Base-by-base conservation (phyloP, 2,113 vertebrate species). In the Cranoglanis bouderius region DNA sequence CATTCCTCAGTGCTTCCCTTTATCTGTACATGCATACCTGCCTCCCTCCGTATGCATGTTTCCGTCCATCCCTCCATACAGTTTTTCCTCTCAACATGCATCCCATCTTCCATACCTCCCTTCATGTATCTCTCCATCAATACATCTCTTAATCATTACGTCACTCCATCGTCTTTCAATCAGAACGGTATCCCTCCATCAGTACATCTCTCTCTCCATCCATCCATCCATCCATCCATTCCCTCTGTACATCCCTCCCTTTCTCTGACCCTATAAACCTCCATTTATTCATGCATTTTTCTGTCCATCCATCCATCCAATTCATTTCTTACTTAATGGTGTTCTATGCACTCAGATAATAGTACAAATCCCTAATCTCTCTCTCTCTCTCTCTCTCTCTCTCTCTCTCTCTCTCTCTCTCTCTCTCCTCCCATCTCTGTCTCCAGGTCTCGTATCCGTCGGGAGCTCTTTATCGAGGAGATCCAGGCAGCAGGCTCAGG, bases 381-480 rank as follows among this genome's bases (percentile, higher is more conserved):
- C 35, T 59, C 40, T 85, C 5, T 24, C 49, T 85, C n/a, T 95
- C 90, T 67, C 19, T 53, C 49, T 77, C 6, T 0, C 26, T 40
- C 35, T 72, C 24, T 0, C 7, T 40, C 35, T 59, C 40, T 85
- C 90, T 72, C n/a, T 72, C 12, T 1, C 32, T 49, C 24, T 55
- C 59, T 83, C 0, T 40, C 59, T 82, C 26, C 0, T 18, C 21
- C 26, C 46, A 38, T 87, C 2, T 24, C 49, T 84, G 19, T 95
- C 90, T 74, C 26, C 89, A 99, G 98, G 95, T 99, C 98, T 94
- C 97, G 98, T 91, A 99, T 99, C 92, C 97, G 98, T 85, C 96
- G 98, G 88, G 98, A 99, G 93, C 97, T 99, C 88, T 99, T 99
- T 94, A 99, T 99, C 26, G 98, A 99, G 92, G 98, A 99, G 94